Percentiles rank a stretch among this genome's conserved stretches.
Evolutionary conservation across 2,888 invertebrate species (phyloP).

Genomic region (Acholoe squamosa): DNA sequence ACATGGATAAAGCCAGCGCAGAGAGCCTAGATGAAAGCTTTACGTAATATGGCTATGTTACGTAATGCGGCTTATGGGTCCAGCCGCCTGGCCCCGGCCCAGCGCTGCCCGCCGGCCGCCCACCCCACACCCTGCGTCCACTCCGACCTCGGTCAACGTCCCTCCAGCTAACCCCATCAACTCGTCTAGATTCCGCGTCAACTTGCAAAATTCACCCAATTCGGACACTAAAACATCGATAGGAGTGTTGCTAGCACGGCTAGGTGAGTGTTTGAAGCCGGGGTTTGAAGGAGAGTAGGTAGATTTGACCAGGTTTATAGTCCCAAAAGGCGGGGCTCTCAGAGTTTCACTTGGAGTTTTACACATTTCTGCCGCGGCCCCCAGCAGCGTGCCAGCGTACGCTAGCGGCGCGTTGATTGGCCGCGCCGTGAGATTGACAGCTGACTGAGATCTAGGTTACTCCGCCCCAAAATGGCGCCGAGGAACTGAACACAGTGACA

Average conservation of each 20-base stretch:
- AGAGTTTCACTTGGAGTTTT: background rate
- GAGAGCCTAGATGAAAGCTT: constrained; percentile 7
- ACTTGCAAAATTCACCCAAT: background rate
- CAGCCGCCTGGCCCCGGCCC: background rate
- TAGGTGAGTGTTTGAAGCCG: too few relatives aligned
- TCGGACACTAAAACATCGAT: background rate
- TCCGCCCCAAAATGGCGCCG: constrained; percentile 63
- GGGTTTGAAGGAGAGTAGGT: background rate
- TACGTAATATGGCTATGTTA: background rate
- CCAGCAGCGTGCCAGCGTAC: constrained; percentile 3
- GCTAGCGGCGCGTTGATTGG: constrained; percentile 44
- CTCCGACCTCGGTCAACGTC: too few relatives aligned
- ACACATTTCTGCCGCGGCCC: constrained; percentile 52
- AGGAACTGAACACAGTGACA: constrained; percentile 45
- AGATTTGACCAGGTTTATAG: background rate
- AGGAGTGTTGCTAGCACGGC: too few relatives aligned
- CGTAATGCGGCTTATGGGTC: background rate
- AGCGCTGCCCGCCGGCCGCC: background rate
- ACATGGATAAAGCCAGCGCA: constrained; percentile 18
- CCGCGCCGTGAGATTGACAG: constrained; percentile 52
- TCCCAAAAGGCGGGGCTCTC: background rate
- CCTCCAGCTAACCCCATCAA: too few relatives aligned
- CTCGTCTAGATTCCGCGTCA: too few relatives aligned
- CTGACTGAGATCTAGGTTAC: constrained; percentile 57
- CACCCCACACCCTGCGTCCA: background rate